Conservation (phyloP, 2,888 invertebrate genomes). For the Beris morrisii region DNA sequence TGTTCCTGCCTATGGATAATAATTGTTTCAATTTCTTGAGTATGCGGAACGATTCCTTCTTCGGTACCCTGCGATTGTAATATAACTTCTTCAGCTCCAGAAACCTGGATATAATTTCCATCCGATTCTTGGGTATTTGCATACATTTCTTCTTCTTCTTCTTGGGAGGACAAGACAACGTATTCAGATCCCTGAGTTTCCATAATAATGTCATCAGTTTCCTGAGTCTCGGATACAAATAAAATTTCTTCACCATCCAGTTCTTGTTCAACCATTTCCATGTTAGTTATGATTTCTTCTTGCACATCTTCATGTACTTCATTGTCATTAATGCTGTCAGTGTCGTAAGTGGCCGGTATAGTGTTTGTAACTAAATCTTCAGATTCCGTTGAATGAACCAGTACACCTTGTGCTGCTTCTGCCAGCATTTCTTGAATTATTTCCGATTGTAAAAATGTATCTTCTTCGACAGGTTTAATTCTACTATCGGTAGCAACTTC, state of each 20-base stretch:
- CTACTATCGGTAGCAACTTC: constrained; percentile 19
- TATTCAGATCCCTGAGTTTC: constrained; percentile 12
- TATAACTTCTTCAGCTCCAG: background rate
- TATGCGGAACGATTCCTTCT: constrained; percentile 22
- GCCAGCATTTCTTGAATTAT: constrained; percentile 48
- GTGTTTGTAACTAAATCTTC: background rate
- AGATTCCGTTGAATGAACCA: constrained; percentile 27
- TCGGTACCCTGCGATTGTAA: constrained; percentile 18
- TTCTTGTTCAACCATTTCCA: background rate
- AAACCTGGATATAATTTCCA: background rate
- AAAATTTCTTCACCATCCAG: constrained; percentile 12
- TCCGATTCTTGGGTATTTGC: background rate
- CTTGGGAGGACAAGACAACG: constrained; percentile 9
- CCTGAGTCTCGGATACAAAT: constrained; percentile 11
- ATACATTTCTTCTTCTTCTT: background rate
- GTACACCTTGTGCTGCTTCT: constrained; percentile 46
- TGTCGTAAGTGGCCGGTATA: background rate
- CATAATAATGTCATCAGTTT: constrained; percentile 13
- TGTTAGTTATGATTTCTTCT: background rate
- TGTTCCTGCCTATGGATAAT: background rate
- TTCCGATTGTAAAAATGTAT: constrained; percentile 43
- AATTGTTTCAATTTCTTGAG: constrained; percentile 13
- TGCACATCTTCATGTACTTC: no score
- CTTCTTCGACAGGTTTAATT: constrained; percentile 29
- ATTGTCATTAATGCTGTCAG: no score